phyloP scores from a whole-genome alignment of 2,888 invertebrate species.

The Tinea pellionella region DNA sequence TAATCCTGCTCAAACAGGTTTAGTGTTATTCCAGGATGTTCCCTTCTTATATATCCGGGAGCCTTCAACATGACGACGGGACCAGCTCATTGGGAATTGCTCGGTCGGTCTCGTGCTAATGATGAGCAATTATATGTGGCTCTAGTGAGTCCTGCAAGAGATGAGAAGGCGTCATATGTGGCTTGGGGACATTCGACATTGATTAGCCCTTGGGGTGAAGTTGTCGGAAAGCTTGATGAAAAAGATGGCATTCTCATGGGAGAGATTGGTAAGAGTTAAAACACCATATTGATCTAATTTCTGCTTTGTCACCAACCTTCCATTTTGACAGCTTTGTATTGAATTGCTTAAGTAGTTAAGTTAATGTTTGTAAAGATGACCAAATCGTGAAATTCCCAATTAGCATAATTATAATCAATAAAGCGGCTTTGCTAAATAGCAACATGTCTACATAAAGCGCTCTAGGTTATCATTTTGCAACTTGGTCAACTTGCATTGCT shows the following conservation, averaged over 20 bases:
- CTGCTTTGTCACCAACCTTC: too few relatives aligned
- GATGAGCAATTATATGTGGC: slow-evolving; percentile 93
- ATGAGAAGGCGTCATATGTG: slow-evolving; percentile 76
- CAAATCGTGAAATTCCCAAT: too few relatives aligned
- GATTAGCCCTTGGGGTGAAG: slow-evolving; percentile 86
- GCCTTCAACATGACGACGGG: slow-evolving; percentile 98
- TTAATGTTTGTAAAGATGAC: too few relatives aligned
- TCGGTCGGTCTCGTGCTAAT: slow-evolving; percentile 83
- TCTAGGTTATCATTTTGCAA: too few relatives aligned
- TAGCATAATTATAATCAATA: too few relatives aligned
- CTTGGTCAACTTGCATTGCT: too few relatives aligned
- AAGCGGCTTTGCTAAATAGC: too few relatives aligned
- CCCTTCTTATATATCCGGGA: slow-evolving; percentile 90
- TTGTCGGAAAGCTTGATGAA: slow-evolving; percentile 76
- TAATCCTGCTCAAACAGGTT: too few relatives aligned
- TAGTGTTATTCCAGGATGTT: slow-evolving; percentile 74
- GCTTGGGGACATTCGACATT: slow-evolving; percentile 91
- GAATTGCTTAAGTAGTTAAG: too few relatives aligned
- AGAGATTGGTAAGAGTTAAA: slow-evolving; percentile 82
- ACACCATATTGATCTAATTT: too few relatives aligned
- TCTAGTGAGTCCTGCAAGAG: slow-evolving; percentile 85
- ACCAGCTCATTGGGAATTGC: slow-evolving; percentile 90
- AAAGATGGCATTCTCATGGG: slow-evolving; percentile 77
- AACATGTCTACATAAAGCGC: too few relatives aligned
- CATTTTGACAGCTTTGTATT: too few relatives aligned